Evolutionary conservation across 2,113 vertebrate species (phyloP), one percentile per base, ranked within the genome.

Genomic region (Pluvialis apricaria): DNA sequence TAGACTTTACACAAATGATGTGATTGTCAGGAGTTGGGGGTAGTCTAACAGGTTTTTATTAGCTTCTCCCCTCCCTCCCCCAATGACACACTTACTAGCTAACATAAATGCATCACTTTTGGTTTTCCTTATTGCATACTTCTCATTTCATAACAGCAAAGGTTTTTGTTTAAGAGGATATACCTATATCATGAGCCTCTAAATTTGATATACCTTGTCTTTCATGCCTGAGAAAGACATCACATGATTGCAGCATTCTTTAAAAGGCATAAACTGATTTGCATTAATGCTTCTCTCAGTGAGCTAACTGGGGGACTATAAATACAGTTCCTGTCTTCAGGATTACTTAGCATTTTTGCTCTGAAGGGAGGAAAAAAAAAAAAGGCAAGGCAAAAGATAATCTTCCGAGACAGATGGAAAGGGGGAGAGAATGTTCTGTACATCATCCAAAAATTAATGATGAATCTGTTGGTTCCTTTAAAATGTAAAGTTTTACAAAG

Each of bases 271-370:
- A 82, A 82, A 94, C 31, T 85, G 49, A 95, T 95, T 94, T 95
- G 73, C 94, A 94, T 91, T 90, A 90, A 91, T 73, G 68, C 42
- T 70, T 84, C 85, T 73, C 31, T 77, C 62, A 17, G 24, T 54
- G 42, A 90, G 62, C 58, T 78, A 94, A 73, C 64, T 85, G 32
- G 5, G 45, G 87, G 62, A 31, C 78, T 94, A 94, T 83, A 97
- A 94, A 92, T 91, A 95, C 38, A 75, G 68, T 36, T 81, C 47
- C 60, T 85, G 36, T 82, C 73, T 95, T 82, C 83, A 65, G 68
- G 54, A 82, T 94, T 96, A 94, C 93, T 92, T 88, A 60, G 91
- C 82, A 83, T 55, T 95, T 96, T 87, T 87, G 15, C 68, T 92
- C 70, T 68, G 54, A 87, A 75, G n/a, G 15, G 10, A 10, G 9